These are phyloP conservation scores for Mayetiola destructor DNA, from an alignment of 2,888 invertebrate species.

Conservation along the genomic window DNA sequence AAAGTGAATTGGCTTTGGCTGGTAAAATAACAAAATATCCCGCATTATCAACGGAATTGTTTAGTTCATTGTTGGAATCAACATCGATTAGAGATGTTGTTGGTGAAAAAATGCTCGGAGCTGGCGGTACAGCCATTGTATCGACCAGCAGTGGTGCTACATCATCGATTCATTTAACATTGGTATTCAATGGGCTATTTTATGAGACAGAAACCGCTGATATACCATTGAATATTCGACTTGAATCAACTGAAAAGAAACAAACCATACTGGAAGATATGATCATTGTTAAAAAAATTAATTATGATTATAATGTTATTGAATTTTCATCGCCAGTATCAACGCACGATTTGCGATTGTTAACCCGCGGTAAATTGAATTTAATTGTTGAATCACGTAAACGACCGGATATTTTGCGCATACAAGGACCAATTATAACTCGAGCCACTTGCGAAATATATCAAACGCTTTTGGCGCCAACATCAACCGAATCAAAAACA, in stretches of 20 bases:
- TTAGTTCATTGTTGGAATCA: conserved; percentile 60
- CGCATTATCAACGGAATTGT: conserved; percentile 65
- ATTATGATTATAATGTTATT: conserved; percentile 58
- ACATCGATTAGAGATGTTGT: conserved; percentile 44
- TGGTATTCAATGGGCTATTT: conserved; percentile 72
- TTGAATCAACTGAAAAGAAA: conserved; percentile 57
- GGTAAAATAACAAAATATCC: conserved; percentile 61
- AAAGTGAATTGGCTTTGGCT: conserved; percentile 53
- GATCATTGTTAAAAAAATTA: conserved; percentile 54
- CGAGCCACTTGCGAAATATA: conserved; percentile 68
- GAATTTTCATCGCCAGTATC: conserved; percentile 68
- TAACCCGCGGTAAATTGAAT: conserved; percentile 61
- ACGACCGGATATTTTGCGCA: conserved; percentile 45
- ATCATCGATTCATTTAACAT: conserved; percentile 64
- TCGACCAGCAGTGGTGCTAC: conserved; percentile 66
- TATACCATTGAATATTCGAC: conserved; percentile 51
- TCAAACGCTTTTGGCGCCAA: conserved; percentile 51
- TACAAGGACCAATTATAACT: conserved; percentile 58
- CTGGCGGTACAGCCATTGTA: conserved; percentile 73
- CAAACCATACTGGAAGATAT: conserved; percentile 58
- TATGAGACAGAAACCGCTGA: conserved; percentile 46
- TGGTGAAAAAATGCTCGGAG: conserved; percentile 44
- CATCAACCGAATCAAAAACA: conserved; percentile 35
- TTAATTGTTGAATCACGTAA: conserved; percentile 55
- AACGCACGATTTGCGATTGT: conserved; percentile 55